These are phyloP conservation scores for Trochalopteron elliotii DNA, from an alignment of 2,113 vertebrate species.

Conservation along the genomic window DNA sequence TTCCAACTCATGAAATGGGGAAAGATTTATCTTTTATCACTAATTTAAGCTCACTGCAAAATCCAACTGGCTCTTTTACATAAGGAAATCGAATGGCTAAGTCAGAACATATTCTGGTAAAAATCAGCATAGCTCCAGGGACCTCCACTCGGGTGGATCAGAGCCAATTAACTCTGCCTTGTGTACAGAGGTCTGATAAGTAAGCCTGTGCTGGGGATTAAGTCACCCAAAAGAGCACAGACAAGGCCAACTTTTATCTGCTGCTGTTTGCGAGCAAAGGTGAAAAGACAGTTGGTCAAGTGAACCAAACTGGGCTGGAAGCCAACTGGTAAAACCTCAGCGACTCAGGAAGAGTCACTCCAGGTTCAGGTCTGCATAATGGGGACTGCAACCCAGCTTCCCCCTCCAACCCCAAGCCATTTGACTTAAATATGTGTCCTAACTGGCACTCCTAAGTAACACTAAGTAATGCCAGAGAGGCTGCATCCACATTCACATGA, in stretches of 20 bases:
- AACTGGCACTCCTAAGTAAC: background rate
- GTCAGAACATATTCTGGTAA: background rate
- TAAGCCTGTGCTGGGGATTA: constrained; percentile 33
- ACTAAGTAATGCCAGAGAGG: background rate
- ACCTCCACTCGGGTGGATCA: background rate
- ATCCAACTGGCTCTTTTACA: background rate
- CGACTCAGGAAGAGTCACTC: background rate
- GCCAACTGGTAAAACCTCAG: background rate
- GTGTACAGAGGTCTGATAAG: constrained; percentile 18
- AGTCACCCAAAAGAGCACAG: constrained; percentile 35
- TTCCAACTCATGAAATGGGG: background rate
- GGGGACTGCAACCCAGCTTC: background rate
- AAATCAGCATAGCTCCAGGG: constrained; percentile 42
- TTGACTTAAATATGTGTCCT: background rate
- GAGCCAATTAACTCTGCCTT: constrained; percentile 29
- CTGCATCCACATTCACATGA: background rate
- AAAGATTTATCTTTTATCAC: constrained; percentile 11
- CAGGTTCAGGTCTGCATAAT: background rate
- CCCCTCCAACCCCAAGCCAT: background rate
- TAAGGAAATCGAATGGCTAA: background rate
- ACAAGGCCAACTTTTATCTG: constrained; percentile 53
- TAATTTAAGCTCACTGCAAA: constrained; percentile 16
- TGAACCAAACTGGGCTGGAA: background rate
- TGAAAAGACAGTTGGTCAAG: constrained; percentile 22
- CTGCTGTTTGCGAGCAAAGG: constrained; percentile 47